Conservation (phyloP, 1,140 invertebrate species). For the Harpegnathos saltator region DNA sequence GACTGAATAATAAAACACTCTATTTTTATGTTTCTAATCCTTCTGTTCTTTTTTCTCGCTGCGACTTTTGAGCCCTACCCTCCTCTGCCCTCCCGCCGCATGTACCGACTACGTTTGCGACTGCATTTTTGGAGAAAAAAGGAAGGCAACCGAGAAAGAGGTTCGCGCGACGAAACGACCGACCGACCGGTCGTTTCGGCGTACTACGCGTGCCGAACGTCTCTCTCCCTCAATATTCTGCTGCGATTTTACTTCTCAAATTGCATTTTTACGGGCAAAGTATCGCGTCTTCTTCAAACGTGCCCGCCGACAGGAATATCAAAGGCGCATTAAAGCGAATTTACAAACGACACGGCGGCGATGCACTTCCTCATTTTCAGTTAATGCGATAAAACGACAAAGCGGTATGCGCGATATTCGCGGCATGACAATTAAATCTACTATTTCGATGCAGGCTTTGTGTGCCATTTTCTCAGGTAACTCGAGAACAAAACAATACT, state of each 20-base stretch:
- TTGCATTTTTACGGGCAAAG: neutral
- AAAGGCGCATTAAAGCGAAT: constrained; percentile 52
- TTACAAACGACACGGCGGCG: constrained; percentile 41
- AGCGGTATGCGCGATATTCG: constrained; percentile 46
- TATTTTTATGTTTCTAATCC: constrained; percentile 79
- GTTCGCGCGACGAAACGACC: neutral
- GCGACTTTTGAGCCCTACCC: no score
- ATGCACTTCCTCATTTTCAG: constrained; percentile 53
- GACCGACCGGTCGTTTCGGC: no score
- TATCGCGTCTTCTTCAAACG: constrained; percentile 28
- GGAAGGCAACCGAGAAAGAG: neutral
- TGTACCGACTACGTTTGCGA: neutral
- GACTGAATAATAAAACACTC: constrained; percentile 81
- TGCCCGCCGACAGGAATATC: constrained; percentile 21
- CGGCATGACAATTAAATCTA: constrained; percentile 59
- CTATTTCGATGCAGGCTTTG: constrained; percentile 61
- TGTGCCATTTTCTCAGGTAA: constrained; percentile 52
- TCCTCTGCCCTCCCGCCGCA: no score
- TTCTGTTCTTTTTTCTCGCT: constrained; percentile 41
- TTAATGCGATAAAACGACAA: constrained; percentile 57
- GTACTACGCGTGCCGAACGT: neutral
- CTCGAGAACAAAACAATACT: constrained; percentile 67
- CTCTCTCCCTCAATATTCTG: neutral
- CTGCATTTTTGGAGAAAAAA: neutral
- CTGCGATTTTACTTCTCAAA: constrained; percentile 8